A percentile compares a stretch with the other conserved stretches of the same genome.
phyloP scores from a whole-genome alignment of 2,888 invertebrate species.

The Phorcus lineatus region DNA sequence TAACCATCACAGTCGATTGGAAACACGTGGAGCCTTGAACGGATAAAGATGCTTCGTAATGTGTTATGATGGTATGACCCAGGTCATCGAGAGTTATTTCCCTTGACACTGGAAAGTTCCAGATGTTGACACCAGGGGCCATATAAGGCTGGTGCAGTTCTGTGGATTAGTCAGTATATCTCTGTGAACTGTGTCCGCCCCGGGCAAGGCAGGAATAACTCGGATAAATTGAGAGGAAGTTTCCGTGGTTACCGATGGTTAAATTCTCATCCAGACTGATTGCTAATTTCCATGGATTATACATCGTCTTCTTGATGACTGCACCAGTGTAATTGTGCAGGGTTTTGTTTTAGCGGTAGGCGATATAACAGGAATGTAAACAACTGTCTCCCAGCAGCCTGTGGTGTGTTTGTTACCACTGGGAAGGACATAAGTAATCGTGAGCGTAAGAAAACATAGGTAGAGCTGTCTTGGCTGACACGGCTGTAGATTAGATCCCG shows the following conservation, averaged over 20 bases:
- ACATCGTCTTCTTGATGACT: background rate
- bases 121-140: constrained; percentile 21
- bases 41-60: background rate
- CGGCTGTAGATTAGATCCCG: too few relatives aligned
- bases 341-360: too few relatives aligned
- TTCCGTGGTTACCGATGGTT: background rate
- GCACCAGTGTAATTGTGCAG: too few relatives aligned
- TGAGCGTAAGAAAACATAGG: too few relatives aligned
- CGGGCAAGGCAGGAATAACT: background rate
- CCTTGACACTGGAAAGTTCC: constrained; percentile 2
- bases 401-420: too few relatives aligned
- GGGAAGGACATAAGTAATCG: too few relatives aligned
- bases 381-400: too few relatives aligned
- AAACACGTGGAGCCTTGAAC: background rate
- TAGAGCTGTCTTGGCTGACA: too few relatives aligned
- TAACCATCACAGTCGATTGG: background rate
- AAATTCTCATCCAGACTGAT: background rate
- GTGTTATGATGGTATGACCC: background rate
- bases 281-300: background rate
- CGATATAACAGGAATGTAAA: too few relatives aligned
- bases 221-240: background rate
- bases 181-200: background rate
- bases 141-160: background rate
- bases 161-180: background rate
- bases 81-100: background rate